These are phyloP conservation scores for Cataglyphis rosenhaueri DNA, from an alignment of 2,888 invertebrate genomes.

Conservation along the genomic window DNA sequence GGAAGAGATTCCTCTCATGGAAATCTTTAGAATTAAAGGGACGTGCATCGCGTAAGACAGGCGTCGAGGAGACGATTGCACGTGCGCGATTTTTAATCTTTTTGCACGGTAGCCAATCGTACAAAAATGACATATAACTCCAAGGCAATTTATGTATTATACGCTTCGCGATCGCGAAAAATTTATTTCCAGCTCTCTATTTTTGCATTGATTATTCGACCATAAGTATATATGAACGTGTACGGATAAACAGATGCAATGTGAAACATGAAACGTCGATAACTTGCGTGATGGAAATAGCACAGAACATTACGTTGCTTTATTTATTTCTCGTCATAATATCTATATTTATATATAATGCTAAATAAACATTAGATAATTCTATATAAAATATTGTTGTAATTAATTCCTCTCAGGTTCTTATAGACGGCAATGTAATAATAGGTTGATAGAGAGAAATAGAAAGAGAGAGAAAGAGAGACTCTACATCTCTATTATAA, in stretches of 20 bases:
- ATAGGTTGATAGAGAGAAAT: no score
- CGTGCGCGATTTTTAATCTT: background rate
- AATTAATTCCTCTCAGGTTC: no score
- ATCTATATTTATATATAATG: background rate
- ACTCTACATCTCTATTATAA: no score
- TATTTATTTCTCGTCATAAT: background rate
- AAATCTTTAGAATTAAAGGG: slow-evolving; percentile 19
- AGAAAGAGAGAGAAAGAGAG: no score
- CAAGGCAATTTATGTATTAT: no score
- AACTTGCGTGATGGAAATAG: background rate
- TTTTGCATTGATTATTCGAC: background rate
- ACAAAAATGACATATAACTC: no score
- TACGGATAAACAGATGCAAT: background rate
- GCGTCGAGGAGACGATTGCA: background rate
- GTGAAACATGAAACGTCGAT: slow-evolving; percentile 4
- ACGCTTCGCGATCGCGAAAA: background rate
- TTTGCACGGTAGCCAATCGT: background rate
- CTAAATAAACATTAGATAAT: background rate
- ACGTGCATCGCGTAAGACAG: background rate
- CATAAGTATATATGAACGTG: background rate
- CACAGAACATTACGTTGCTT: background rate
- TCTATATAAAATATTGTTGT: background rate
- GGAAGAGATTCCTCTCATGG: background rate
- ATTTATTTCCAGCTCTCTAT: slow-evolving; percentile 19
- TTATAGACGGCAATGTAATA: no score